Conservation (phyloP, 1,140 invertebrate species). For the Drepana arcuata region DNA sequence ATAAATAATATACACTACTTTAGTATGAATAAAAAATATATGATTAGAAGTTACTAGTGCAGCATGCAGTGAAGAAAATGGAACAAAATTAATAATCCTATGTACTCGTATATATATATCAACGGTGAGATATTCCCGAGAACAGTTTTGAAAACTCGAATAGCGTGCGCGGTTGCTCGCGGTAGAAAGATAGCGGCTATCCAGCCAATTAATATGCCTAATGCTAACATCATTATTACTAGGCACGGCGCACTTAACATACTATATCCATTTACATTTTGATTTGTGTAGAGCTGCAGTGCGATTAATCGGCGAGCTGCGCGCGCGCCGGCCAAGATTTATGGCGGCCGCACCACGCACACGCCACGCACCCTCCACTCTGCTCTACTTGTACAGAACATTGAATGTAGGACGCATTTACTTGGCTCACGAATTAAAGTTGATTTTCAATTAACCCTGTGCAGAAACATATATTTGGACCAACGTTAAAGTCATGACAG, state of each 20-base stretch:
- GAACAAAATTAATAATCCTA: too few species aligned
- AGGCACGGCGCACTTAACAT: constrained; percentile 62
- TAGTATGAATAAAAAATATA: constrained; percentile 7
- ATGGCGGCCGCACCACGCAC: constrained; percentile 32
- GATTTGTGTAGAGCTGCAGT: constrained; percentile 60
- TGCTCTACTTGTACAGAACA: too few species aligned
- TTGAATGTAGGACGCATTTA: too few species aligned
- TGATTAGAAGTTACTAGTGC: not conserved
- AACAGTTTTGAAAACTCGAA: constrained; percentile 19
- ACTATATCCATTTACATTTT: constrained; percentile 70
- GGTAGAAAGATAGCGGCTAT: constrained; percentile 56
- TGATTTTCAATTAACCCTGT: too few species aligned
- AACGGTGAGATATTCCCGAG: not conserved
- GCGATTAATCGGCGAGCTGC: constrained; percentile 62
- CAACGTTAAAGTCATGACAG: too few species aligned
- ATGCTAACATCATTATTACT: constrained; percentile 72
- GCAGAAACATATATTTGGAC: too few species aligned
- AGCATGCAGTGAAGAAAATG: too few species aligned
- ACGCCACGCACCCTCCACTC: constrained; percentile 22
- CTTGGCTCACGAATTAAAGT: too few species aligned
- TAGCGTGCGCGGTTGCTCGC: constrained; percentile 39
- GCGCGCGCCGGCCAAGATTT: constrained; percentile 54
- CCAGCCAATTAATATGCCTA: constrained; percentile 68
- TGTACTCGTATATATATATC: too few species aligned
- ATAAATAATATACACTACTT: too few species aligned